These are phyloP conservation scores for Formica selysi DNA, from an alignment of 1,140 invertebrate genomes.

Conservation along the genomic window DNA sequence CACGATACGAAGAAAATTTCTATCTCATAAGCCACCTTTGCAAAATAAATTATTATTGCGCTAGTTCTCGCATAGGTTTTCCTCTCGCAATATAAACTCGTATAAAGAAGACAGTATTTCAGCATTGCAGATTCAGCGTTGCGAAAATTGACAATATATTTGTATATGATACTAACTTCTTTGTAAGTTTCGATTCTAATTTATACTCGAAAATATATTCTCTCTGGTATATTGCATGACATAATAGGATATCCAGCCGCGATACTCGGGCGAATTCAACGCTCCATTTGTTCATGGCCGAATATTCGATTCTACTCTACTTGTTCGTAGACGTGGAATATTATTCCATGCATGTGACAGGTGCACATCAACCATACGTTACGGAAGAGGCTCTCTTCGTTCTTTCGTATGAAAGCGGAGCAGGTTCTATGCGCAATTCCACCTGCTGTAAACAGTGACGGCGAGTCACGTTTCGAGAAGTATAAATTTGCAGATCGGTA, in stretches of 20 bases:
- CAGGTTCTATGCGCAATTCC: constrained; percentile 59
- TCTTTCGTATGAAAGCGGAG: constrained; percentile 49
- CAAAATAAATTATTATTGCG: constrained; percentile 54
- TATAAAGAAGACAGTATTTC: not conserved
- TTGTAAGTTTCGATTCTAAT: not conserved
- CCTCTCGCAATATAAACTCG: not conserved
- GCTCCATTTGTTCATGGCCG: constrained; percentile 26
- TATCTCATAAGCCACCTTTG: not conserved
- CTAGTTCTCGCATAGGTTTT: not conserved
- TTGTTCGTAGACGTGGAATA: constrained; percentile 20
- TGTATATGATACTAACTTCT: not conserved
- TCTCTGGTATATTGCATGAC: constrained; percentile 13
- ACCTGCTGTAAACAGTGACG: constrained; percentile 55
- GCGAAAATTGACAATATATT: constrained; percentile 12
- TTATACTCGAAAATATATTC: not conserved
- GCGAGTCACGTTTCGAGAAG: constrained; percentile 13
- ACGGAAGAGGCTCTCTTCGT: constrained; percentile 42
- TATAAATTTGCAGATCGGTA: constrained; percentile 26
- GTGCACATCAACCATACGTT: constrained; percentile 61
- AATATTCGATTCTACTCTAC: constrained; percentile 16
- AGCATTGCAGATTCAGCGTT: not conserved
- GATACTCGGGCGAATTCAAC: constrained; percentile 15
- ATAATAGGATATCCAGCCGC: not conserved
- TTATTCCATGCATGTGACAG: constrained; percentile 66
- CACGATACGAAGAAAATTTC: constrained; percentile 7